Conservation (phyloP, 1,140 invertebrate species). For the Samia ricini region DNA sequence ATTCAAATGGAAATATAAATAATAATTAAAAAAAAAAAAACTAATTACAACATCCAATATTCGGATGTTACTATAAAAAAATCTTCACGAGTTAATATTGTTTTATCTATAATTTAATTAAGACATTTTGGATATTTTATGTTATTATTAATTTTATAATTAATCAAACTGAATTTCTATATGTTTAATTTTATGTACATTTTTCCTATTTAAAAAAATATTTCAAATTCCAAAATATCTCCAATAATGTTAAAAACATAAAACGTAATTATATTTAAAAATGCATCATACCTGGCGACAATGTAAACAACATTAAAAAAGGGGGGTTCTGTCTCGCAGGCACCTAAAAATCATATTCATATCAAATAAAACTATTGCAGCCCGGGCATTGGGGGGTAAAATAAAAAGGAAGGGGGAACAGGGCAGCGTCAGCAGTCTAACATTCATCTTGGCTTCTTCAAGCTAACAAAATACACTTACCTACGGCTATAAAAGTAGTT, state of each 20-base stretch:
- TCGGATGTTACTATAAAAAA: background rate
- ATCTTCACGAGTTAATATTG: background rate
- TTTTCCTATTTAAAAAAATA: too few species aligned
- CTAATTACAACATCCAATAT: background rate
- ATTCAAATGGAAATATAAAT: background rate
- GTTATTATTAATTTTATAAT: too few species aligned
- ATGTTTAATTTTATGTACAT: too few species aligned
- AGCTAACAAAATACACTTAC: conserved; percentile 77
- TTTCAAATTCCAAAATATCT: conserved; percentile 21
- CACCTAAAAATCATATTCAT: conserved; percentile 70
- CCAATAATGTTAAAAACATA: conserved; percentile 29
- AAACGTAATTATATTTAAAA: conserved; percentile 57
- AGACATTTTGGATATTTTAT: background rate
- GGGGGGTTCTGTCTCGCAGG: conserved; percentile 71
- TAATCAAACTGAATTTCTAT: background rate
- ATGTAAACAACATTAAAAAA: conserved; percentile 77
- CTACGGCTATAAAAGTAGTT: conserved; percentile 61
- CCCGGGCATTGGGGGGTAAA: conserved; percentile 61
- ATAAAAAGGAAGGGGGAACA: conserved; percentile 55
- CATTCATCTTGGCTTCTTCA: conserved; percentile 75
- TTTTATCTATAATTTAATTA: background rate
- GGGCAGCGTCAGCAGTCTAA: conserved; percentile 75
- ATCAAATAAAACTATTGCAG: conserved; percentile 68
- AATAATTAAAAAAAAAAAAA: background rate
- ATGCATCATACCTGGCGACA: conserved; percentile 77